These are phyloP conservation scores for Brachylomia viminalis DNA, from an alignment of 2,888 invertebrate species.

Conservation along the genomic window DNA sequence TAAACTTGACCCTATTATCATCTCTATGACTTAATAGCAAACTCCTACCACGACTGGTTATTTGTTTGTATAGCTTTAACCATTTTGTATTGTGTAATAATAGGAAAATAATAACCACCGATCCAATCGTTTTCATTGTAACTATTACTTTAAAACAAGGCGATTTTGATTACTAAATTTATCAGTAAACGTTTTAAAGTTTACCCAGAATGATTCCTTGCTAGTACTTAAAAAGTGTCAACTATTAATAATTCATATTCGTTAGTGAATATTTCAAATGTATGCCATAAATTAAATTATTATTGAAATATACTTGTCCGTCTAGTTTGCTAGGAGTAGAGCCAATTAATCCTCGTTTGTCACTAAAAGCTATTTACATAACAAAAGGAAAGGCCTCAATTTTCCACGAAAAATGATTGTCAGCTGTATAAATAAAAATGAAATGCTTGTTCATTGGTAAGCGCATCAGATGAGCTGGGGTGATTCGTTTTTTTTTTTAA, in stretches of 20 bases:
- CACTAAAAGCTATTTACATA: slow-evolving; percentile 38
- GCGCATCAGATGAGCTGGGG: neutral
- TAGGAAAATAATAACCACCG: neutral
- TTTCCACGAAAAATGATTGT: neutral
- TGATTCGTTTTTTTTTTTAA: neutral
- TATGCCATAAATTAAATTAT: slow-evolving; percentile 59
- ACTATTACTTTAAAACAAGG: neutral
- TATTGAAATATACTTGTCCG: slow-evolving; percentile 35
- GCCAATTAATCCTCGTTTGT: slow-evolving; percentile 38
- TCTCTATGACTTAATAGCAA: neutral
- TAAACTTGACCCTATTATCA: neutral
- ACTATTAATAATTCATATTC: slow-evolving; percentile 48
- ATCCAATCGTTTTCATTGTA: neutral
- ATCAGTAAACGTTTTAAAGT: slow-evolving; percentile 15
- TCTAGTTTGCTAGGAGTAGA: slow-evolving; percentile 33
- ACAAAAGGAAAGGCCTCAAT: neutral
- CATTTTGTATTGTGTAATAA: neutral
- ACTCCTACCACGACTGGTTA: neutral
- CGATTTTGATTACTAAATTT: neutral
- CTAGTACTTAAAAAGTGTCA: slow-evolving; percentile 29
- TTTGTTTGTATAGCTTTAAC: neutral
- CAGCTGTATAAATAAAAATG: neutral
- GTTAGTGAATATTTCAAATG: slow-evolving; percentile 48
- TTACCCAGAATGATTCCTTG: slow-evolving; percentile 21
- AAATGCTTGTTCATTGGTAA: neutral